phyloP scores from a whole-genome alignment of 2,797 vertebrate species.

The Miopithecus talapoin region DNA sequence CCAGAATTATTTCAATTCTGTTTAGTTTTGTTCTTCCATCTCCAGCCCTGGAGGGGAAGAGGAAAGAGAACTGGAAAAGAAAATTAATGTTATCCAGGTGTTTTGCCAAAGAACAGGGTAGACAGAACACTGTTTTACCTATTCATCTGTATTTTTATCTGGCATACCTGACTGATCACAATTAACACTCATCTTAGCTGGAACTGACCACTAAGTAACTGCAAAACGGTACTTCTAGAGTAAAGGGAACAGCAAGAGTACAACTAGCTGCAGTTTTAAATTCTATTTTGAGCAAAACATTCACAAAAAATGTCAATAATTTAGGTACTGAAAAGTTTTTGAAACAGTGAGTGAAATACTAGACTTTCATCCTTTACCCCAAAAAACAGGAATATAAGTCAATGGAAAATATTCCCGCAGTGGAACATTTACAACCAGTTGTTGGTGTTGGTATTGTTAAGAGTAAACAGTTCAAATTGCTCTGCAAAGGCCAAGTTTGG shows the following conservation, averaged over 20 bases:
- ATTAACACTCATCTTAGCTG: not conserved
- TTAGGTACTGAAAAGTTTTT: not conserved
- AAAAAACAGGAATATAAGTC: not conserved
- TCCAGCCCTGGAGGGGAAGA: not conserved
- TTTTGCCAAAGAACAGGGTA: not conserved
- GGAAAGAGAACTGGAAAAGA: not conserved
- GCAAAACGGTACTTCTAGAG: not conserved
- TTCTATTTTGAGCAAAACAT: not conserved
- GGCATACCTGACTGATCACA: not conserved
- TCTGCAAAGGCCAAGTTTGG: not conserved
- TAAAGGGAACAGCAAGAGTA: not conserved
- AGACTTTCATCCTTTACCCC: not conserved
- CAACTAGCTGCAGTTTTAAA: not conserved
- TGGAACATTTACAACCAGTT: not conserved
- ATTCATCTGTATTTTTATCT: not conserved
- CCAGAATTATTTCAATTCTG: not conserved
- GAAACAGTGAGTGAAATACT: not conserved
- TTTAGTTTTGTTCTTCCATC: not conserved
- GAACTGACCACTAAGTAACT: not conserved
- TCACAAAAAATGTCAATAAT: not conserved
- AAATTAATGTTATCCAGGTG: not conserved
- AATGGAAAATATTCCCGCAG: not conserved
- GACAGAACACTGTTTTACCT: not conserved
- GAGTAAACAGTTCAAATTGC: not conserved
- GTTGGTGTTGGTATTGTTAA: not conserved